Conservation (phyloP, 2,797 vertebrate genomes). For the Ctenopoma kingsleyae region DNA sequence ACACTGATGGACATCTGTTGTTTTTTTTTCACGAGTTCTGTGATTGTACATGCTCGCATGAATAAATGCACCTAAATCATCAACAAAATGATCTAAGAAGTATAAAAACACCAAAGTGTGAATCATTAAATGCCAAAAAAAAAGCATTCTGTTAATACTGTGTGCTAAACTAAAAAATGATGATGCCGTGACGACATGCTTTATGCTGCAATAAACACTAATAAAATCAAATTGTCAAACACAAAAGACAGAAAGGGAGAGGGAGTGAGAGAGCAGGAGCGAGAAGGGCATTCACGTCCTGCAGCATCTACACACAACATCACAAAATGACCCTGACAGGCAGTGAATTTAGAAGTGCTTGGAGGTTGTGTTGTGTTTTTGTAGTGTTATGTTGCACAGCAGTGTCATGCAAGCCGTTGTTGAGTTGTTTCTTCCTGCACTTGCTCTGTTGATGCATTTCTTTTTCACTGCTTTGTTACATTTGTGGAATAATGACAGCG, state of each 20-base stretch:
- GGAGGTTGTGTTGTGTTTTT: slow-evolving; percentile 56
- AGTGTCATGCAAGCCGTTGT: slow-evolving; percentile 12
- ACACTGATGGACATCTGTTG: slow-evolving; percentile 1
- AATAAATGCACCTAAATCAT: neutral
- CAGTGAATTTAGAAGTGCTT: slow-evolving; percentile 62
- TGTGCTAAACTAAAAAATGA: neutral
- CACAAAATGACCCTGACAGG: slow-evolving; percentile 69
- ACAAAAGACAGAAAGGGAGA: slow-evolving; percentile 30
- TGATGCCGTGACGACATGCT: neutral
- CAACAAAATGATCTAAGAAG: neutral
- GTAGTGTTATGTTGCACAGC: slow-evolving; percentile 26
- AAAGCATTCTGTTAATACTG: slow-evolving; percentile 1
- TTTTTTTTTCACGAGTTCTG: neutral
- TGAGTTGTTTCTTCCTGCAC: slow-evolving; percentile 16
- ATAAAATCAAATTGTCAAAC: slow-evolving; percentile 38
- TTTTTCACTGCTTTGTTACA: slow-evolving; percentile 29
- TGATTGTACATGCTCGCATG: neutral
- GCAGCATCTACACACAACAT: slow-evolving; percentile 66
- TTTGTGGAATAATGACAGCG: slow-evolving; percentile 24
- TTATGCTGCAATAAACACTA: slow-evolving; percentile 30
- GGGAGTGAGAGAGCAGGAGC: slow-evolving; percentile 21
- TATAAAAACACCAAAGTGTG: neutral
- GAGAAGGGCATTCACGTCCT: slow-evolving; percentile 63
- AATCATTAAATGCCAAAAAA: neutral
- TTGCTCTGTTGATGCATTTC: neutral